These are phyloP conservation scores for Ictalurus furcatus DNA, from an alignment of 2,113 vertebrate genomes.

Conservation along the genomic window DNA sequence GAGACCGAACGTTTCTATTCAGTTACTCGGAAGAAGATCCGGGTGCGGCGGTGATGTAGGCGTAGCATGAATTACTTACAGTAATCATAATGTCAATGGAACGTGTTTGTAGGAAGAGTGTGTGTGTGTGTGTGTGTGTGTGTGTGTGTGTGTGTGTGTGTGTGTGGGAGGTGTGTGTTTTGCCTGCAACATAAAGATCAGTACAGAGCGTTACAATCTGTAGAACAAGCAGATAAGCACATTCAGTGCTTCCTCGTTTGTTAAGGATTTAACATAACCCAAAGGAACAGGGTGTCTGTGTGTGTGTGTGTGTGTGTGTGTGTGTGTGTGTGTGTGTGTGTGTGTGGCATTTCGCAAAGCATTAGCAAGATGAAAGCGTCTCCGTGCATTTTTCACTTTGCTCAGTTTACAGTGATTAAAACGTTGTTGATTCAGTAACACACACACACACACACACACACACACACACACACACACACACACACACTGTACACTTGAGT, in stretches of 20 bases:
- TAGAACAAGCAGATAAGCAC: constrained; percentile 15
- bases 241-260: neutral
- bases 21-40: neutral
- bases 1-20: neutral
- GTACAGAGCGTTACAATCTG: neutral
- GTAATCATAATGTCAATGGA: neutral
- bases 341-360: neutral
- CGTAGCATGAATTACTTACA: neutral
- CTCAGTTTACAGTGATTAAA: constrained; percentile 11
- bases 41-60: neutral
- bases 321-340: constrained; percentile 1
- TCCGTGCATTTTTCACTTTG: neutral
- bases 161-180: neutral
- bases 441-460: neutral
- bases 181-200: neutral
- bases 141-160: neutral
- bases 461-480: too few species aligned
- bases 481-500: too few species aligned
- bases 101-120: neutral
- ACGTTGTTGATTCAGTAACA: neutral
- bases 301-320: neutral
- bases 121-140: neutral
- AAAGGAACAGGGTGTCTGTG: neutral
- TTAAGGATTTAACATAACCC: constrained; percentile 8
- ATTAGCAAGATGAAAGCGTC: constrained; percentile 16